Evolutionary conservation across 2,113 vertebrate genomes (phyloP).

Genomic region (Hippocampus guttulatus): DNA sequence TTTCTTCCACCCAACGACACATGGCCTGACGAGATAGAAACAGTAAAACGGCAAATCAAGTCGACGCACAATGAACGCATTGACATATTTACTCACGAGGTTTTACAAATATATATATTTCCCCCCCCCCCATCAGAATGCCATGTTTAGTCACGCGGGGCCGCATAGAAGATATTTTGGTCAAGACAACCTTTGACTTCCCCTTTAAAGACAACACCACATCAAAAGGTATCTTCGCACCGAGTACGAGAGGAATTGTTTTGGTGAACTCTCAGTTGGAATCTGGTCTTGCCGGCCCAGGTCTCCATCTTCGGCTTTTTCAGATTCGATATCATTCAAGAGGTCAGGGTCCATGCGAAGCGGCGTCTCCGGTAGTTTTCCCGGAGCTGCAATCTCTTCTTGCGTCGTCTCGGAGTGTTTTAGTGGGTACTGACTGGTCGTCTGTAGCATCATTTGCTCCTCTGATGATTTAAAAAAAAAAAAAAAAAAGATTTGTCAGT

Average conservation of each 20-base stretch:
- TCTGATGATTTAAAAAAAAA: slow-evolving; percentile 48
- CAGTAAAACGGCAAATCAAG: neutral
- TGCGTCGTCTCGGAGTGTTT: slow-evolving; percentile 83
- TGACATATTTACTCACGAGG: neutral
- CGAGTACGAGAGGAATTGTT: slow-evolving; percentile 83
- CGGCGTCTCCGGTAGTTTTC: slow-evolving; percentile 90
- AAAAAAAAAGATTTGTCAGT: neutral
- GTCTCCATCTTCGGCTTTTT: slow-evolving; percentile 70
- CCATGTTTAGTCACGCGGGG: no score
- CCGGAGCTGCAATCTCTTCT: slow-evolving; percentile 83
- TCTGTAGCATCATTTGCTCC: slow-evolving; percentile 77
- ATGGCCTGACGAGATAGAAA: slow-evolving; percentile 73
- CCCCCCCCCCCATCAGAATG: no score
- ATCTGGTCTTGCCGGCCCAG: slow-evolving; percentile 30
- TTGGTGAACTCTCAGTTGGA: slow-evolving; percentile 80
- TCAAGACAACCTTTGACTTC: no score
- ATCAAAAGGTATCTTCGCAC: slow-evolving; percentile 58
- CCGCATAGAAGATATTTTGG: no score
- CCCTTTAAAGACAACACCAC: no score
- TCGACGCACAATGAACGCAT: neutral
- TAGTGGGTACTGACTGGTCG: slow-evolving; percentile 85
- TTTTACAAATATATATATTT: neutral
- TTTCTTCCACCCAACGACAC: slow-evolving; percentile 86
- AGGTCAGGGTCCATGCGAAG: slow-evolving; percentile 78
- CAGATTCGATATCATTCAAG: slow-evolving; percentile 69